Base-by-base conservation (phyloP, 2,888 invertebrate genomes). In the Epicampocera succincta region DNA sequence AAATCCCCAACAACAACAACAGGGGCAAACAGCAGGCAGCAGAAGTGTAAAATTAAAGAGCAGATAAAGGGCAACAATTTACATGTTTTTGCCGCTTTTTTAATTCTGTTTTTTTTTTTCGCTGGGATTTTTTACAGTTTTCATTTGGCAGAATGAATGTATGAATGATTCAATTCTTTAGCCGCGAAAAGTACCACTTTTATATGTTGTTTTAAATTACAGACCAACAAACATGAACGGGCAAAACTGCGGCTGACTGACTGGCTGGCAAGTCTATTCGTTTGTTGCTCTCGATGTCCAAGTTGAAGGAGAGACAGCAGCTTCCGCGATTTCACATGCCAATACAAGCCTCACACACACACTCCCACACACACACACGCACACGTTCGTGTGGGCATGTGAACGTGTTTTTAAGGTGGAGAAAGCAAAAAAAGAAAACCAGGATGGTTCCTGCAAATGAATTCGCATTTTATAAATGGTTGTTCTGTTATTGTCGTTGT, bases 161-260 rank as follows among this genome's bases (percentile, higher is more conserved):
- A 73, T 77, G 77, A 81, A 81, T 81, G 81, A 81, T 81, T 81
- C 77, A 81, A 81, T 81, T 77, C 81, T 73, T 77, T 81, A 81
- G 81, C 77, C 81, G 81, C 73, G 73, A 81, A 81, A 80, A 81
- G 58, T 77, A 81, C 77, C 81, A 81, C 77, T 77, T 77, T 74
- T 77, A 65, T 68, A 77, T 77, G 77, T 73, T 72, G 40, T 72
- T 68, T 58, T 68, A 68, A 66, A 69, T 69, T 72, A 68, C 68
- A 63, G 73, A 61, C 80, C 68, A 72, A 76, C 73, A 72, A 60
- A 71, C 50, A 60, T 52, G 60, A 60, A 75, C 58, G 54, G 46
- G 58, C 46, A 58, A 52, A 19, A 33, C 33, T 33, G 8, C 33
- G 33, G 9, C 33, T 33, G 56, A 58, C 40, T 58, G 72, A 50